Evolutionary conservation across 1,140 invertebrate genomes (phyloP), one percentile per base, ranked within the genome.

Genomic region (Drosophila pseudoananassae): DNA sequence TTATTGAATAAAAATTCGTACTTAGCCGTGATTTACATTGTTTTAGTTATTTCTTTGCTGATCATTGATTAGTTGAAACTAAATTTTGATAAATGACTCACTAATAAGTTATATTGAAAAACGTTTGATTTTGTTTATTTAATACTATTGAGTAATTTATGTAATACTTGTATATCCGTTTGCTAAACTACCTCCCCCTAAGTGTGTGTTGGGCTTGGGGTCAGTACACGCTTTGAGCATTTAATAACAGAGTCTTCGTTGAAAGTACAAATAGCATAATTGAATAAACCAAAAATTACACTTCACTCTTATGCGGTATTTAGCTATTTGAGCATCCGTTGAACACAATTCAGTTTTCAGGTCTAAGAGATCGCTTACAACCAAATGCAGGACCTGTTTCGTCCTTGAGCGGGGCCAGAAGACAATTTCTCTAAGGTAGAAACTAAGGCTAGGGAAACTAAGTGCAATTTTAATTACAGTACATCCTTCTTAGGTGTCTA

Each of bases 1-100:
- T 84, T 84, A 84, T 74, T 87, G 84, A 84, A 87, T 84, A 84
- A 84, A 84, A 84, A 84, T 84, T 84, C 81, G 81, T 84, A 84
- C 81, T 84, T 87, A 84, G 81, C 84, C 82, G 73, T 79, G 72
- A 85, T 84, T 61, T 65, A 82, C 69, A 82, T 82, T 83, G 56
- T 76, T 76, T 80, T 73, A 25, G 58, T 72, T 20, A 3, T 20
- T 20, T 20, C 20, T 73, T 74, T 56, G 40, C 51, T 61, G 65
- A 56, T 43, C 36, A 43, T 61, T 56, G 45, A 70, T 55, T 70
- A 66, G 43, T 55, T 50, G 58, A 46, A 75, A 75, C 52, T 57
- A 33, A 75, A 75, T 57, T 57, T 59, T 69, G 66, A 69, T 69
- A 69, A 69, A 69, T 36, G 63, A 55, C 65, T 38, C 65, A 69